Percentiles rank a stretch among this genome's conserved stretches.
Conservation (phyloP, 2,888 invertebrate genomes). For the Aromia moschata region DNA sequence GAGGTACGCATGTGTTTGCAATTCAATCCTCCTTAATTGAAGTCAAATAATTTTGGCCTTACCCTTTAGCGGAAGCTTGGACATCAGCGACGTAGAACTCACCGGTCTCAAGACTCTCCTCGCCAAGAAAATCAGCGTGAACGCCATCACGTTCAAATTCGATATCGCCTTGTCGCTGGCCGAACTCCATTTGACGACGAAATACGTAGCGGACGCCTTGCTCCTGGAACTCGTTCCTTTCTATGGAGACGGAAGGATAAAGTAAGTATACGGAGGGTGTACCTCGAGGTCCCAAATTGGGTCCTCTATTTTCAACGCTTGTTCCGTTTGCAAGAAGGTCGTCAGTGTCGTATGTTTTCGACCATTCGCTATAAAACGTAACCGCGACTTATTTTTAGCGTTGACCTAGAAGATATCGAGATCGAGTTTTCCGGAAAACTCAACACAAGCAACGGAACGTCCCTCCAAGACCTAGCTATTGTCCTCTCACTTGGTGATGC, state of each 20-base stretch:
- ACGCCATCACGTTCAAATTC: conserved; percentile 26
- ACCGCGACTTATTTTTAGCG: conserved; percentile 27
- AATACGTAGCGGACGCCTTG: conserved; percentile 36
- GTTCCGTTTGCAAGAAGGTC: too few relatives aligned
- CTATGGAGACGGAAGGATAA: conserved; percentile 39
- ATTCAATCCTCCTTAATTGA: too few relatives aligned
- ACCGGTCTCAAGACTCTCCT: conserved; percentile 35
- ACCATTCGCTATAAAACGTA: too few relatives aligned
- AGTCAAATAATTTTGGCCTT: too few relatives aligned
- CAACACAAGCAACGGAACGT: conserved; percentile 14
- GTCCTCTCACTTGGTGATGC: conserved; percentile 23
- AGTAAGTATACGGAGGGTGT: conserved; percentile 30
- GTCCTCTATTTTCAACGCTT: too few relatives aligned
- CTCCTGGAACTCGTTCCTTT: conserved; percentile 40
- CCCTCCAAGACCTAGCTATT: conserved; percentile 17
- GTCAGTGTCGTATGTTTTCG: too few relatives aligned
- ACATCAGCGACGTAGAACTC: conserved; percentile 30
- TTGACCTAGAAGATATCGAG: conserved; percentile 16
- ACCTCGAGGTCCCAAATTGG: neutral
- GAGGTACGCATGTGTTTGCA: too few relatives aligned
- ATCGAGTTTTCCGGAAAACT: conserved; percentile 21
- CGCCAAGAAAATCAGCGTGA: conserved; percentile 29
- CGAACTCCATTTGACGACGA: conserved; percentile 30
- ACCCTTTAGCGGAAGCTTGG: conserved; percentile 41
- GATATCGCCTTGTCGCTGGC: conserved; percentile 39